These are phyloP conservation scores for Centropus bengalensis DNA, from an alignment of 2,113 vertebrate species.

Conservation along the genomic window DNA sequence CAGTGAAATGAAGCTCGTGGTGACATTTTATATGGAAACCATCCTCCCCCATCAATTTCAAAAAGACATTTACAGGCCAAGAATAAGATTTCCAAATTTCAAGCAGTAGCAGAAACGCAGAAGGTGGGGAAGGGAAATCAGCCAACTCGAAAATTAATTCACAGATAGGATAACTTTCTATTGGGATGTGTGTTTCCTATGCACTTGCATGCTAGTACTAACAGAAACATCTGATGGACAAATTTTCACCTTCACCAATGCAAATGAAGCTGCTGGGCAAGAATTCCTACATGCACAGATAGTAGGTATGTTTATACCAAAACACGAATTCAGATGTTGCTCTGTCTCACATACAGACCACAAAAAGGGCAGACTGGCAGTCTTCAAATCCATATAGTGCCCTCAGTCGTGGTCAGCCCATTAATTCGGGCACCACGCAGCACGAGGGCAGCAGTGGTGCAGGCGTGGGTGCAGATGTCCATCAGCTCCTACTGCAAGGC, in stretches of 20 bases:
- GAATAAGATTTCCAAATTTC: background rate
- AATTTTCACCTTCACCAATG: background rate
- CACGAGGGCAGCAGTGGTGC: rapidly evolving
- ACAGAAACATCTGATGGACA: background rate
- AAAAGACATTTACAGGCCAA: background rate
- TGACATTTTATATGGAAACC: background rate
- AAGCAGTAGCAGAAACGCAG: background rate
- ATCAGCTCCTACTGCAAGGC: background rate
- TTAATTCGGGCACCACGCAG: background rate
- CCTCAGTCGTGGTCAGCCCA: background rate
- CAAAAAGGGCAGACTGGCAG: background rate
- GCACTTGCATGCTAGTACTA: background rate
- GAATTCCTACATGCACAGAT: background rate
- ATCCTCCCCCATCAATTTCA: background rate
- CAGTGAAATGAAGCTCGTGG: background rate
- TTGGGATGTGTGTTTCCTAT: background rate
- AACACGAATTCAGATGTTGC: background rate
- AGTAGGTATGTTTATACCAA: rapidly evolving
- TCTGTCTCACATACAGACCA: background rate
- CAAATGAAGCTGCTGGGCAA: background rate
- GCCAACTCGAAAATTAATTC: background rate
- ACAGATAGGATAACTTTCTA: background rate
- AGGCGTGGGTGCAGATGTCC: no score
- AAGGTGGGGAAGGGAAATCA: background rate
- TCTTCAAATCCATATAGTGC: rapidly evolving